Conservation (phyloP, 2,113 vertebrate species). For the Plectropomus leopardus region DNA sequence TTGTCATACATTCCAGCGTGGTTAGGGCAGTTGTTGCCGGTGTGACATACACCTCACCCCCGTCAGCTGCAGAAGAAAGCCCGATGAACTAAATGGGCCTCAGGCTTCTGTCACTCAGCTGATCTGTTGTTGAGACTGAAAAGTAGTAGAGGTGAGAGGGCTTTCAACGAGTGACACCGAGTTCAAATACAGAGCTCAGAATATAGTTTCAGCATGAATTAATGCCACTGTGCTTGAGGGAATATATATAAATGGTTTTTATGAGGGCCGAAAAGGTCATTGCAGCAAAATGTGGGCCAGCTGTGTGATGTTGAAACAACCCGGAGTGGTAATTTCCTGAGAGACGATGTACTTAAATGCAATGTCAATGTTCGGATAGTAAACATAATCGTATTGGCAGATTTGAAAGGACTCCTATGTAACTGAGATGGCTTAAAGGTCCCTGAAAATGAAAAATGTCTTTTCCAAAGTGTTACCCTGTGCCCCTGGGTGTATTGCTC, state of each 20-base stretch:
- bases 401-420: conserved; percentile 59
- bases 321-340: conserved; percentile 66
- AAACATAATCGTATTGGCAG: conserved; percentile 58
- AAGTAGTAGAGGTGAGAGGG: conserved; percentile 58
- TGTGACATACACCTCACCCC: conserved; percentile 2
- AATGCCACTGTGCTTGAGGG: conserved; percentile 67
- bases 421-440: conserved; percentile 59
- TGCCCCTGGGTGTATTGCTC: conserved; percentile 21
- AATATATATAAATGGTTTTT: conserved; percentile 75
- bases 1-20: conserved; percentile 44
- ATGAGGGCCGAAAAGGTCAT: conserved; percentile 77
- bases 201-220: conserved; percentile 71
- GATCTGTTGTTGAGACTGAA: conserved; percentile 49
- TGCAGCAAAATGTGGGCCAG: conserved; percentile 61
- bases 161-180: conserved; percentile 29
- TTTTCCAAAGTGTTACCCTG: conserved; percentile 15
- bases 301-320: conserved; percentile 62
- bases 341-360: conserved; percentile 52
- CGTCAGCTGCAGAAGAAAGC: conserved; percentile 22
- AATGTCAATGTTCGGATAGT: conserved; percentile 53
- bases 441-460: conserved; percentile 50
- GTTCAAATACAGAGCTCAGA: conserved; percentile 68
- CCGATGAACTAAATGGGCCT: conserved; percentile 55
- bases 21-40: conserved; percentile 25
- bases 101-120: conserved; percentile 43